Conservation (phyloP, 2,888 invertebrate species). For the Glaucopsyche alexis region DNA sequence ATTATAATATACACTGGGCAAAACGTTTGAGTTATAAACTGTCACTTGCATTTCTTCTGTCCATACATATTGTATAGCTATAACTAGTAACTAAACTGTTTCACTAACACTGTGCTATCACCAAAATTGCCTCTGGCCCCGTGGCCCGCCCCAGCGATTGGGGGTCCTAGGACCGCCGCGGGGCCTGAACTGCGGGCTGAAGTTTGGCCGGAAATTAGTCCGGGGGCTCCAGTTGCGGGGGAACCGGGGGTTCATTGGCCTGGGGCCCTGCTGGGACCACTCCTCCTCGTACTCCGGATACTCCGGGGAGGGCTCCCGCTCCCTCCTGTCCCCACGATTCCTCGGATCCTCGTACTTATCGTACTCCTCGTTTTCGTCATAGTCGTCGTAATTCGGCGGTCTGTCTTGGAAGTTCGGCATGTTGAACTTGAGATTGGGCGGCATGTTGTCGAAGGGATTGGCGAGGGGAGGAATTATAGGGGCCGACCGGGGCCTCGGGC, state of each 20-base stretch:
- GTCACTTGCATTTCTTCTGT: not conserved
- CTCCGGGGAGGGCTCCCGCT: slow-evolving; percentile 40
- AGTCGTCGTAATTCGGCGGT: slow-evolving; percentile 30
- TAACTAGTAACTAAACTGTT: slow-evolving; percentile 34
- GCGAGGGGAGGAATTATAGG: slow-evolving; percentile 53
- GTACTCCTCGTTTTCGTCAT: slow-evolving; percentile 42
- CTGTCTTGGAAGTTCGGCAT: slow-evolving; percentile 39
- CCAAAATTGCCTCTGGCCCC: slow-evolving; percentile 70
- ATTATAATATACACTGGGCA: slow-evolving; percentile 6
- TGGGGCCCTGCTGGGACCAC: slow-evolving; percentile 49
- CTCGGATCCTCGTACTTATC: slow-evolving; percentile 39
- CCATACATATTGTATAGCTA: slow-evolving; percentile 27
- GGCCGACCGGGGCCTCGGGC: slow-evolving; percentile 37
- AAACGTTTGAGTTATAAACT: not conserved
- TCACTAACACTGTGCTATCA: slow-evolving; percentile 48
- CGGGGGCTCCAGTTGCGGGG: slow-evolving; percentile 68
- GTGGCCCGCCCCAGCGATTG: slow-evolving; percentile 61
- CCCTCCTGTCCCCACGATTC: slow-evolving; percentile 34
- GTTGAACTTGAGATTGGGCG: slow-evolving; percentile 48
- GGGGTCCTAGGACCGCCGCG: slow-evolving; percentile 62
- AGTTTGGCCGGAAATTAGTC: slow-evolving; percentile 55
- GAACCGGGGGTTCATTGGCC: slow-evolving; percentile 57
- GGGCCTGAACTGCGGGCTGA: slow-evolving; percentile 55
- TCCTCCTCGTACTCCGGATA: slow-evolving; percentile 48
- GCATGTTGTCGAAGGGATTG: slow-evolving; percentile 67